Evolutionary conservation across 2,888 invertebrate species (phyloP), one percentile per base, ranked within the genome.

Genomic region (Dendrolimus houi): DNA sequence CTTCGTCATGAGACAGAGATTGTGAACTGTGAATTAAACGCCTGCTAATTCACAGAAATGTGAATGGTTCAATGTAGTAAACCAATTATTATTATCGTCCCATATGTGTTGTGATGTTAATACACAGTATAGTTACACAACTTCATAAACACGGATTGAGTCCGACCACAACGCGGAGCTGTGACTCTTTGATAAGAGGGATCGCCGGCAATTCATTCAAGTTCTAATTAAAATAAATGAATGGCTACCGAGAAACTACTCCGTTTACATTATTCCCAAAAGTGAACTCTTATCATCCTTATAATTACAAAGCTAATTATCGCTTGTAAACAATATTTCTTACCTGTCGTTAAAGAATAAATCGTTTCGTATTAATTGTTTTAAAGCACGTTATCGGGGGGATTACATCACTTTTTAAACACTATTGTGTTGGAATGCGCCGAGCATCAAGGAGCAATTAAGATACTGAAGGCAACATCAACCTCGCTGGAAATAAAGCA

Each of bases 171-270:
- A 65, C 70, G 66, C 67, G 65, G 59, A 64, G 60, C 66, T 67
- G 68, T 69, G 74, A 71, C 72, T 71, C 59, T 61, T 29, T 66
- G 84, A 84, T 84, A 83, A 81, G 65, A 60, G 66, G 71, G 80
- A 79, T 83, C 81, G 74, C 67, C 69, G 69, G 69, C 74, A 75
- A 77, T 74, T 82, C 81, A 83, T 84, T 81, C 77, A 81, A 71
- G 69, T 70, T 72, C 71, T 77, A 77, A 79, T 77, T 75, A 79
- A 81, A 78, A 77, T 77, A 76, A 79, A 78, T 83, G 78, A 83
- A 84, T 72, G 75, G 71, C 67, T 69, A 66, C 64, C 63, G 67
- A 60, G 59, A 62, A 58, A 59, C 59, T 58, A 58, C 56, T 59
- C 56, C 29, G 29, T 29, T 29, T 29, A 29, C 29, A 29, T 29